Conservation (phyloP, 23 tunicate genomes). For the Ascidia mentula region DNA sequence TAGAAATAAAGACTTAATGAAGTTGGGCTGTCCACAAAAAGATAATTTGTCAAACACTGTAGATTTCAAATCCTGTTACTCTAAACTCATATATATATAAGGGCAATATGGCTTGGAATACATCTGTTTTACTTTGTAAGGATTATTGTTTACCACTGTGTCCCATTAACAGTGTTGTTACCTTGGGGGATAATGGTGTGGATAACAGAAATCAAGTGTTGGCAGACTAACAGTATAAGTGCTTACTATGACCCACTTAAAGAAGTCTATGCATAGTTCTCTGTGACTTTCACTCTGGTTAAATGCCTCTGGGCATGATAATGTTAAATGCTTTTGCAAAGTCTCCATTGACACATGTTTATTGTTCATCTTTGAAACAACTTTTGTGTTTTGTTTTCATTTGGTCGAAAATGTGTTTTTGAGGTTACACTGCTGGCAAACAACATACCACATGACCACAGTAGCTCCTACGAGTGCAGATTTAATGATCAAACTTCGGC, state of each 20-base stretch:
- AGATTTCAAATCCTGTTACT: background rate
- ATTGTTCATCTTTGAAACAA: too few species aligned
- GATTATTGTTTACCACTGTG: too few species aligned
- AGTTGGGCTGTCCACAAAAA: too few species aligned
- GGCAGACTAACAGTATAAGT: too few species aligned
- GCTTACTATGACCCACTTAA: background rate
- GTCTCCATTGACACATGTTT: too few species aligned
- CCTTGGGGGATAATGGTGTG: too few species aligned
- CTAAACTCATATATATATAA: background rate
- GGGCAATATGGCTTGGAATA: background rate
- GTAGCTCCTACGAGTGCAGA: background rate
- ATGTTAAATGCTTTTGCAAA: background rate
- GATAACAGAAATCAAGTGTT: too few species aligned
- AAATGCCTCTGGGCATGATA: slow-evolving; percentile 11
- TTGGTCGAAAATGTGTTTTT: background rate
- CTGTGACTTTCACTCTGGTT: background rate
- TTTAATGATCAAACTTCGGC: background rate
- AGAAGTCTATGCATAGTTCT: background rate
- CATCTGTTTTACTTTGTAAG: too few species aligned
- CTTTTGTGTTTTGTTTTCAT: too few species aligned
- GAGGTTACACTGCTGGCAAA: background rate
- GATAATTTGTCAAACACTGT: background rate
- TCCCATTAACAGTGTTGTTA: too few species aligned
- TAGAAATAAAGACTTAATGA: too few species aligned
- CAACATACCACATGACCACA: background rate